These are phyloP conservation scores for Montipora efflorescens DNA, from an alignment of 64 coral and sea anemone genomes.

Conservation along the genomic window DNA sequence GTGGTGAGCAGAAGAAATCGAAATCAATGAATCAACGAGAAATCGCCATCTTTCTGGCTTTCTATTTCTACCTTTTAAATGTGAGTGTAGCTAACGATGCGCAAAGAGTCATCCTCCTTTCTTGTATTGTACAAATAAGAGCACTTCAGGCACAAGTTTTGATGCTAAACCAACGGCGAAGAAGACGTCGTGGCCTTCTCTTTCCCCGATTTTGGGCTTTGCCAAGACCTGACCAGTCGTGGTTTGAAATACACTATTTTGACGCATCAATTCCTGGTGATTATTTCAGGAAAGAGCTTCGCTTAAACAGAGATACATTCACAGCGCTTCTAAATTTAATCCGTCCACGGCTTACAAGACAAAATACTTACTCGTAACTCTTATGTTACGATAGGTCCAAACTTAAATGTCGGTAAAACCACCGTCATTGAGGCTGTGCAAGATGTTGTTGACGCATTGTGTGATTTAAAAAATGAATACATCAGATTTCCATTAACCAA, in stretches of 20 bases:
- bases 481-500: background rate
- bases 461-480: background rate
- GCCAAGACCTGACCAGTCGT: background rate
- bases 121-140: no score
- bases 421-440: background rate
- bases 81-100: no score
- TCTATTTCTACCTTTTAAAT: no score
- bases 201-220: background rate
- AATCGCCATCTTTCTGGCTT: no score
- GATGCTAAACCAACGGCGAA: background rate
- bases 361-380: constrained; percentile 17
- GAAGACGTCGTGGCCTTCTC: background rate
- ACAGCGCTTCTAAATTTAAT: background rate
- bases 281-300: constrained; percentile 2
- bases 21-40: no score
- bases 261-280: constrained; percentile 5
- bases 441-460: constrained; percentile 8
- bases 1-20: no score
- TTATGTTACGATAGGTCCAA: constrained; percentile 25
- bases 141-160: background rate
- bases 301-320: background rate
- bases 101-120: no score
- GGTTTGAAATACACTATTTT: constrained; percentile 32
- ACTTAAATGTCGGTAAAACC: constrained; percentile 39
- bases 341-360: background rate